Evolutionary conservation across 1,140 invertebrate species (phyloP).

Genomic region (Drosophila oshimai): DNA sequence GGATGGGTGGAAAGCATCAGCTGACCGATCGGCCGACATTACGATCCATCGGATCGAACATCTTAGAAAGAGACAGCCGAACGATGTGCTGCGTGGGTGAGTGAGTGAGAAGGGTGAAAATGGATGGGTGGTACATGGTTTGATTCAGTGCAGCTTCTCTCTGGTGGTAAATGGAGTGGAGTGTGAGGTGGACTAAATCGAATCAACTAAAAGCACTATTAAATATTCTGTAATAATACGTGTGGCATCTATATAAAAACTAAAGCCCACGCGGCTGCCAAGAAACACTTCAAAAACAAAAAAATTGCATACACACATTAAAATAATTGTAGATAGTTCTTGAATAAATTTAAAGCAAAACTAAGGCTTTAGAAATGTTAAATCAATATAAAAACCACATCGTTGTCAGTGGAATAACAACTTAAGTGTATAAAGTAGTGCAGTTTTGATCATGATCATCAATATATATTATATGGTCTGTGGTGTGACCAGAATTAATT

Average conservation of each 20-base stretch:
- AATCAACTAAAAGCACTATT: conserved; percentile 58
- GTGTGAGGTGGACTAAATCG: conserved; percentile 1
- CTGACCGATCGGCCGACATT: neutral
- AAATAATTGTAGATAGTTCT: neutral
- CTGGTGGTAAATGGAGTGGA: neutral
- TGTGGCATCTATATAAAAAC: conserved; percentile 26
- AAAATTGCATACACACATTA: neutral
- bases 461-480: no score
- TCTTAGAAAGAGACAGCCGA: conserved; percentile 1
- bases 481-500: no score
- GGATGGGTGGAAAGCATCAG: neutral
- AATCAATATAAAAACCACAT: no score
- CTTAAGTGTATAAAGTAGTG: no score
- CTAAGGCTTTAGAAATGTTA: no score
- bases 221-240: conserved; percentile 38
- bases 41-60: neutral
- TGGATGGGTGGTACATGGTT: neutral
- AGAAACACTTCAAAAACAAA: conserved; percentile 4
- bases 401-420: no score
- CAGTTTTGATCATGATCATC: no score
- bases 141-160: conserved; percentile 8
- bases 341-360: no score
- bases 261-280: neutral
- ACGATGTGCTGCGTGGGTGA: neutral
- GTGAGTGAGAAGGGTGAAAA: neutral